Conservation (phyloP, 2,797 vertebrate species). For the Enteromius unitaeniatus region DNA sequence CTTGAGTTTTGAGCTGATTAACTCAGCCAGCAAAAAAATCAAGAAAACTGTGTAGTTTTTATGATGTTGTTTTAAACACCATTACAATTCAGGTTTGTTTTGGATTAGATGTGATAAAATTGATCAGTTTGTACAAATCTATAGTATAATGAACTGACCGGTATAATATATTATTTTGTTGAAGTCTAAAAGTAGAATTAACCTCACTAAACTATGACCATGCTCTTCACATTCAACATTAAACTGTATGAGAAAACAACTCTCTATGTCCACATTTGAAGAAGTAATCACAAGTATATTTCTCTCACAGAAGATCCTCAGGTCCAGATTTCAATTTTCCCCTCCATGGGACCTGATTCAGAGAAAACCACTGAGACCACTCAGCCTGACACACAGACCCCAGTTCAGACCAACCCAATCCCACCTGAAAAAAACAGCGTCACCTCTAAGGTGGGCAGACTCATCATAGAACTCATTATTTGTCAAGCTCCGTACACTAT, state of each 20-base stretch:
- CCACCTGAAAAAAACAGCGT: slow-evolving; percentile 9
- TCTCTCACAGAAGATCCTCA: slow-evolving; percentile 19
- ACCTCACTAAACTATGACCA: not conserved
- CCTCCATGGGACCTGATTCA: not conserved
- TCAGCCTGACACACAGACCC: not conserved
- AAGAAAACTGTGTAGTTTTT: not conserved
- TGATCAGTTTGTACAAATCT: not conserved
- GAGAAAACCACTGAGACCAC: not conserved
- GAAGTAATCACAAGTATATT: not conserved
- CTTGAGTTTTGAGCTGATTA: not conserved
- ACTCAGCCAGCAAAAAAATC: not conserved
- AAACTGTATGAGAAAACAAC: not conserved
- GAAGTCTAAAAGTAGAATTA: not conserved
- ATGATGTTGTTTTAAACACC: not conserved
- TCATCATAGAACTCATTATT: not conserved
- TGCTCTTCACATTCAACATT: not conserved
- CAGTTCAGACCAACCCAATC: slow-evolving; percentile 3
- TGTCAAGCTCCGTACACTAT: not conserved
- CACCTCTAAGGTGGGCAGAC: slow-evolving; percentile 29
- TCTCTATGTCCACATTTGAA: not conserved
- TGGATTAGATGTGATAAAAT: not conserved
- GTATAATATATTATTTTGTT: not conserved
- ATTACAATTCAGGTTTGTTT: not conserved
- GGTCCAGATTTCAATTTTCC: not conserved
- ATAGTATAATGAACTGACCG: not conserved